Evolutionary conservation across 2,888 invertebrate species (phyloP), one percentile per base, ranked within the genome.

Genomic region (Macropis europaea): DNA sequence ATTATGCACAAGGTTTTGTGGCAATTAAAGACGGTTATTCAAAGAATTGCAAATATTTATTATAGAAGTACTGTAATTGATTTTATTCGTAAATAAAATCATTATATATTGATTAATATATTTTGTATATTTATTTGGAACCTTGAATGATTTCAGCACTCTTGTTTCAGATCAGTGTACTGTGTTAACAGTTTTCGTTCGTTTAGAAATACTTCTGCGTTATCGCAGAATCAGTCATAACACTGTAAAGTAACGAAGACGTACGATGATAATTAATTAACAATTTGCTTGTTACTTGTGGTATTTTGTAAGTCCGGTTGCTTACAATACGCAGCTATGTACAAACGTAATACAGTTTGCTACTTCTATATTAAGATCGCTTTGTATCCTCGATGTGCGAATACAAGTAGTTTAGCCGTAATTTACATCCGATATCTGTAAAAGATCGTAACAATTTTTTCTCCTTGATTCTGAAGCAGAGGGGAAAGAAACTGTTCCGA

Each of bases 201-300:
- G 7, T 15, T 67, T 32, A 19, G n/a, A 70, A 53, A n/a, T 63
- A 30, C 38, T 17, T 22, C 22, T 38, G 42, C 36, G 15, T 5
- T 19, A 9, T 19, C 7, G 11, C 2, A n/a, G 28, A 53, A 70
- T 47, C 15, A 60, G 76, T 81, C 74, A 66, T 45, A 70, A 64
- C 76, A 81, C 80, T 83, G 82, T 83, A 81, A 84, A 84, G 77
- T 77, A 74, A 72, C 53, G 82, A 78, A 82, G 64, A 73, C 64
- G 22, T 4, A 43, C 42, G 11, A 68, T 48, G 56, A 42, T 42
- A 24, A 62, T 50, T 47, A 38, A 64, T 15, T 45, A 13, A 22
- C 42, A 45, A 32, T 68, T 79, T 57, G 40, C 54, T 74, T 68
- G 52, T 53, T 34, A 24, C 43, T 67, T 32, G 38, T 48, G 43